Evolutionary conservation across 2,113 vertebrate genomes (phyloP).

Genomic region (Rattus rattus): DNA sequence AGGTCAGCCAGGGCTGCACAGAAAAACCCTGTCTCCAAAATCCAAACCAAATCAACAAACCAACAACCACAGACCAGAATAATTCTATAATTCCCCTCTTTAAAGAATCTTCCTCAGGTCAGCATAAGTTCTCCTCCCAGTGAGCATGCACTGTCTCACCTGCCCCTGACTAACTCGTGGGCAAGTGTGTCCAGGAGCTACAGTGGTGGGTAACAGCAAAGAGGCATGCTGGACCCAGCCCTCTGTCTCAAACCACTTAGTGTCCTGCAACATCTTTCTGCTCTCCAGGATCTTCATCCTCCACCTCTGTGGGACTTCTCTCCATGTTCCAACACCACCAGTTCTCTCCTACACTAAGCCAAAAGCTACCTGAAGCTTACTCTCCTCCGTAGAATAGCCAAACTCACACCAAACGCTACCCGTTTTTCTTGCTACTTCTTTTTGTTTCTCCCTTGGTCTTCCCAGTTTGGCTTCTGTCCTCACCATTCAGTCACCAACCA

Average conservation of each 20-base stretch:
- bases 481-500: too few relatives aligned
- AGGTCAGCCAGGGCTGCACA: too few relatives aligned
- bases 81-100: background rate
- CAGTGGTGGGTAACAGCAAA: background rate
- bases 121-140: background rate
- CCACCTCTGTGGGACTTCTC: too few relatives aligned
- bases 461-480: too few relatives aligned
- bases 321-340: background rate
- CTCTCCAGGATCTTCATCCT: background rate
- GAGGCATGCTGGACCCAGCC: background rate
- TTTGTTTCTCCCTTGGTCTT: background rate
- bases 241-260: background rate
- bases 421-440: background rate
- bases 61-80: background rate
- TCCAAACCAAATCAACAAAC: too few relatives aligned
- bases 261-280: background rate
- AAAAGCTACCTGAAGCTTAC: background rate
- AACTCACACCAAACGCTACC: background rate
- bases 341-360: background rate
- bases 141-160: background rate
- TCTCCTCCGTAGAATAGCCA: background rate
- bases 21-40: too few relatives aligned
- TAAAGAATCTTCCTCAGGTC: background rate
- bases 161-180: background rate
- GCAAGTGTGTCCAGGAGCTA: background rate